Evolutionary conservation across 2,113 vertebrate genomes (phyloP).

Genomic region (Etheostoma cragini): DNA sequence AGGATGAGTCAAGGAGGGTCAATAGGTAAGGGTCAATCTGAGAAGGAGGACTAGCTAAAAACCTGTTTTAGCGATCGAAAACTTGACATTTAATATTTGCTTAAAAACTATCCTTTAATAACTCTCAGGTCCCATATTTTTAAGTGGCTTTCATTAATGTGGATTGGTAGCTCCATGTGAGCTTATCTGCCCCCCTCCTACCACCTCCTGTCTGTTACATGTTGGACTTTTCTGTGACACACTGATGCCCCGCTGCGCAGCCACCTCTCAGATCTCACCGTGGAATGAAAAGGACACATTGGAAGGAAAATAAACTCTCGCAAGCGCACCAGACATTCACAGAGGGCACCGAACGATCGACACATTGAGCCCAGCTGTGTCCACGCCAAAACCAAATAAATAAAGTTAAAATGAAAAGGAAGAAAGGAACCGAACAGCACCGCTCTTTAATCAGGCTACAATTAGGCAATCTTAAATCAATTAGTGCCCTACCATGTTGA

Average conservation of each 20-base stretch:
- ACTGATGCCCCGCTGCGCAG: constrained; percentile 23
- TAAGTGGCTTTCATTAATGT: background rate
- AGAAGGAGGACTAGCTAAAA: background rate
- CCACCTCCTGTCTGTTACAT: constrained; percentile 23
- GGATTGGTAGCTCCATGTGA: background rate
- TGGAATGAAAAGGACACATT: constrained; percentile 64
- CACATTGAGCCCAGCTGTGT: constrained; percentile 87
- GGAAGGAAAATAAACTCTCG: constrained; percentile 85
- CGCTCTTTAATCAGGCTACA: constrained; percentile 79
- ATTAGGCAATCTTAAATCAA: constrained; percentile 79
- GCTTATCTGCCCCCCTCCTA: background rate
- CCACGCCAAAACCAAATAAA: constrained; percentile 80
- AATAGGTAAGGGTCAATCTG: background rate
- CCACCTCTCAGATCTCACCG: constrained; percentile 33
- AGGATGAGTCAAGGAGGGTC: too few relatives aligned
- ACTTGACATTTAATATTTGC: too few relatives aligned
- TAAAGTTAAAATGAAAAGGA: constrained; percentile 79
- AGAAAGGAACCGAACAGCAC: constrained; percentile 44
- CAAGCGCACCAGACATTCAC: constrained; percentile 65
- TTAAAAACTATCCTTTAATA: background rate
- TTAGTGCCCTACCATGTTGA: constrained; percentile 74
- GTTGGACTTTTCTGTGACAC: constrained; percentile 29
- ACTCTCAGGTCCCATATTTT: background rate
- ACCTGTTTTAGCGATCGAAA: background rate
- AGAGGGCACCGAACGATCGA: constrained; percentile 67